Evolutionary conservation across 2,797 vertebrate species (phyloP).

Genomic region (Pipistrellus kuhlii): DNA sequence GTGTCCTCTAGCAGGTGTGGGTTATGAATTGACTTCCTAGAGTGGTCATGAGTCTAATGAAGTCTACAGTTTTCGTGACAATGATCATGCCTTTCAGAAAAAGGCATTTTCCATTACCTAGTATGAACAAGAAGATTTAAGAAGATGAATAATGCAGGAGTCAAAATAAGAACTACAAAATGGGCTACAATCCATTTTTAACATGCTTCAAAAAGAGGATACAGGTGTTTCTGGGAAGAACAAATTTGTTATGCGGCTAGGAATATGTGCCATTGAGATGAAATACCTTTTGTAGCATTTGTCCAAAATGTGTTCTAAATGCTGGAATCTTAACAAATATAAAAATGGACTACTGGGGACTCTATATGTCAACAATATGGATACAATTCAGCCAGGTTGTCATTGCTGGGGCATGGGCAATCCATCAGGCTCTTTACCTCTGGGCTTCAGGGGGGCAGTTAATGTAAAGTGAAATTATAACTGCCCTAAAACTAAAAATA

Average conservation of each 20-base stretch:
- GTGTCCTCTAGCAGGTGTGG: not conserved
- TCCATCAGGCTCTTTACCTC: not conserved
- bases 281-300: constrained; percentile 57
- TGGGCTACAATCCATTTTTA: constrained; percentile 44
- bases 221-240: constrained; percentile 66
- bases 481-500: not conserved
- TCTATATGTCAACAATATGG: not conserved
- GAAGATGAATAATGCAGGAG: constrained; percentile 65
- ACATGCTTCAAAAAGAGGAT: constrained; percentile 52
- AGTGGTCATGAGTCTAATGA: constrained; percentile 47
- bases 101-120: constrained; percentile 51
- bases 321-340: constrained; percentile 51
- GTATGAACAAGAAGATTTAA: constrained; percentile 23
- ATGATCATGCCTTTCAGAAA: constrained; percentile 30
- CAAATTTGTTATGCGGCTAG: constrained; percentile 59
- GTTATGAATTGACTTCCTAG: constrained; percentile 51
- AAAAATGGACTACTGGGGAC: constrained; percentile 24
- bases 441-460: not conserved
- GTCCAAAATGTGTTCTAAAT: constrained; percentile 62
- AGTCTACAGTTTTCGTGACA: constrained; percentile 36
- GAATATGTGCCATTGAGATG: constrained; percentile 50
- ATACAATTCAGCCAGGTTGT: not conserved
- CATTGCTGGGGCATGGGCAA: not conserved
- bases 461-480: not conserved
- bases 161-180: constrained; percentile 69